Conservation (phyloP, 2,888 invertebrate species). For the Lacanobia wlatinum region DNA sequence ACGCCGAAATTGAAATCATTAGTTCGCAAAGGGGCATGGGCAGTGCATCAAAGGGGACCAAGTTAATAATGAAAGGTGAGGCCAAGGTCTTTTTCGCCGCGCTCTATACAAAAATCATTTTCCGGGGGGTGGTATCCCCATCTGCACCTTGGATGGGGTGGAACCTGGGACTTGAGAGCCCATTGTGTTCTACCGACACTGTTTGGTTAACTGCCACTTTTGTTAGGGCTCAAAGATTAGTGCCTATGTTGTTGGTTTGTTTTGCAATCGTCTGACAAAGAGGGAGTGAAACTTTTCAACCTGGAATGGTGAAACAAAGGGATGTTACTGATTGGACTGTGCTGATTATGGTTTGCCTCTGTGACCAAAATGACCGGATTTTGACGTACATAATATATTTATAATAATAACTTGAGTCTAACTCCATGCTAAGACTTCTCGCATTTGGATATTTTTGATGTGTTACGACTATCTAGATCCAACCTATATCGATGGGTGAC, state of each 20-base stretch:
- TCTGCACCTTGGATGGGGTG: conserved; percentile 44
- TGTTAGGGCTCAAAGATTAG: conserved; percentile 63
- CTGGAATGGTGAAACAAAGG: conserved; percentile 4
- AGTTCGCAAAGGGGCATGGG: conserved; percentile 80
- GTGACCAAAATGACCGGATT: neutral
- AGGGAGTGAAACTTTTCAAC: neutral
- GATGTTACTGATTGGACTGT: conserved; percentile 1
- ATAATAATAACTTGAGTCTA: neutral
- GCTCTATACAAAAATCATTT: conserved; percentile 83
- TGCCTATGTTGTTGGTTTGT: conserved; percentile 30
- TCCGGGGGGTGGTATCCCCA: conserved; percentile 62
- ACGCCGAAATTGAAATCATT: conserved; percentile 84
- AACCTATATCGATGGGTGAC: too few species aligned
- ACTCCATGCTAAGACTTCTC: too few species aligned
- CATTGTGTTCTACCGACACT: conserved; percentile 78
- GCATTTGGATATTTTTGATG: too few species aligned
- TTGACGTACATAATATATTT: neutral
- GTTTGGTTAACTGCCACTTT: conserved; percentile 73
- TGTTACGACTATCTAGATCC: too few species aligned
- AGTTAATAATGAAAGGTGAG: conserved; percentile 89
- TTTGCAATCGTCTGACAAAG: conserved; percentile 28
- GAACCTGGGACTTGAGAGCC: conserved; percentile 61
- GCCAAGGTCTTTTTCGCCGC: conserved; percentile 82
- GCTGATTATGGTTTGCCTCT: neutral
- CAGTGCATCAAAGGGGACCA: conserved; percentile 84